These are phyloP conservation scores for Stigmatopora argus DNA, from an alignment of 2,113 vertebrate species.

Conservation along the genomic window DNA sequence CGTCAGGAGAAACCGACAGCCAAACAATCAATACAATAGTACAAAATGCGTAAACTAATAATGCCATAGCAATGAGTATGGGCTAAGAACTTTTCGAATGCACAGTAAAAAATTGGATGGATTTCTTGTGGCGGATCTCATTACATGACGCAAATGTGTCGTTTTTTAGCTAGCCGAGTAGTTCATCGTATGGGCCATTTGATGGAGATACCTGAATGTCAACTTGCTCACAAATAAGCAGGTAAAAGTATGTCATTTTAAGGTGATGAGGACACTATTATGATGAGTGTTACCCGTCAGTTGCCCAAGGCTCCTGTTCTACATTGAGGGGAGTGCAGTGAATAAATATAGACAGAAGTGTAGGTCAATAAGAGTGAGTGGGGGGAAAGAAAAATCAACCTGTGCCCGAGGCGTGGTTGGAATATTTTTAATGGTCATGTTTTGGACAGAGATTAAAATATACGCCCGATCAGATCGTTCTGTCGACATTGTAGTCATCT, in stretches of 20 bases:
- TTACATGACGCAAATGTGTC: too few relatives aligned
- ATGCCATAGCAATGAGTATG: too few relatives aligned
- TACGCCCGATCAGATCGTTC: background rate
- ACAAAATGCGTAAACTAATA: background rate
- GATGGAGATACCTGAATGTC: conserved; percentile 1
- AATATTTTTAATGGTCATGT: conserved; percentile 36
- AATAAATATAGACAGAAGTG: conserved; percentile 45
- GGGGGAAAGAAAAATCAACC: conserved; percentile 16
- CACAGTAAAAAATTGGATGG: background rate
- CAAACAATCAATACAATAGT: conserved; percentile 15
- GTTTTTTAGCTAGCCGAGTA: background rate
- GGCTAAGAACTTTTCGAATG: background rate
- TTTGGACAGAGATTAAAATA: conserved; percentile 19
- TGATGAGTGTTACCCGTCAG: conserved; percentile 21
- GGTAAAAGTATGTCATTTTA: conserved; percentile 30
- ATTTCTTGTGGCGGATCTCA: background rate
- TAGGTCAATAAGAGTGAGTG: conserved; percentile 43
- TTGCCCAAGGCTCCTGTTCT: conserved; percentile 40
- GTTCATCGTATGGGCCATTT: background rate
- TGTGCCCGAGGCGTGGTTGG: conserved; percentile 36
- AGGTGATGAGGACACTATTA: conserved; percentile 35
- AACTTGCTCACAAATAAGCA: conserved; percentile 24
- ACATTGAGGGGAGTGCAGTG: conserved; percentile 37
- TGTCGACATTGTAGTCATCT: background rate
- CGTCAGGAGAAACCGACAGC: conserved; percentile 21